These are phyloP conservation scores for Phodopus roborovskii DNA, from an alignment of 2,113 vertebrate genomes.

Conservation along the genomic window DNA sequence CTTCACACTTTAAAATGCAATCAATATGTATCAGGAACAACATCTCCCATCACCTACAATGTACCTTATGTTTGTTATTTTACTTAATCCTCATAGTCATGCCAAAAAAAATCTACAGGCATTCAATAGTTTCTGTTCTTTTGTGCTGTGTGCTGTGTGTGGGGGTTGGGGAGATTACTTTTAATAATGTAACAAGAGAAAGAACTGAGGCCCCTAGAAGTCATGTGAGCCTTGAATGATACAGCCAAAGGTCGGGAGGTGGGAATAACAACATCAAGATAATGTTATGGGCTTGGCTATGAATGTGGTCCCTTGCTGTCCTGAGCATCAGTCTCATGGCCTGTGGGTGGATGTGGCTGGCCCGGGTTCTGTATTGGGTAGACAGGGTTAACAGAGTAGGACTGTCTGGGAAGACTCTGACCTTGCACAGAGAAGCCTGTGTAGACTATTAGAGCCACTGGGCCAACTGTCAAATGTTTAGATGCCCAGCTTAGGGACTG, in stretches of 20 bases:
- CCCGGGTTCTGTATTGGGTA: rapidly evolving
- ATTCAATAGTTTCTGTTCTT: background rate
- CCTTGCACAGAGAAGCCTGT: background rate
- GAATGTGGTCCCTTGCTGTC: background rate
- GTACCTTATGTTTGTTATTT: background rate
- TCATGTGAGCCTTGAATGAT: background rate
- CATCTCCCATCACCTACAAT: background rate
- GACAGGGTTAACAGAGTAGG: background rate
- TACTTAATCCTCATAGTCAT: background rate
- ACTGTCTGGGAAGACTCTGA: background rate
- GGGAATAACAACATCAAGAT: background rate
- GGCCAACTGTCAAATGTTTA: background rate
- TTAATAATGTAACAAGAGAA: background rate
- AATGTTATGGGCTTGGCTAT: rapidly evolving
- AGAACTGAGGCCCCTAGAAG: background rate
- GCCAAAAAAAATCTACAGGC: background rate
- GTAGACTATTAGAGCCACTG: background rate
- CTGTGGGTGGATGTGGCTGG: background rate
- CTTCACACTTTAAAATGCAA: background rate
- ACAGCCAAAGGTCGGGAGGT: background rate
- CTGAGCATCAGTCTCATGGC: rapidly evolving
- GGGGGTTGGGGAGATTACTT: background rate
- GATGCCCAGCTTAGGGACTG: background rate
- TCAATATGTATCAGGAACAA: background rate
- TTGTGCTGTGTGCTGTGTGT: background rate